phyloP scores from a whole-genome alignment of 2,113 vertebrate species.

The Dascyllus trimaculatus region DNA sequence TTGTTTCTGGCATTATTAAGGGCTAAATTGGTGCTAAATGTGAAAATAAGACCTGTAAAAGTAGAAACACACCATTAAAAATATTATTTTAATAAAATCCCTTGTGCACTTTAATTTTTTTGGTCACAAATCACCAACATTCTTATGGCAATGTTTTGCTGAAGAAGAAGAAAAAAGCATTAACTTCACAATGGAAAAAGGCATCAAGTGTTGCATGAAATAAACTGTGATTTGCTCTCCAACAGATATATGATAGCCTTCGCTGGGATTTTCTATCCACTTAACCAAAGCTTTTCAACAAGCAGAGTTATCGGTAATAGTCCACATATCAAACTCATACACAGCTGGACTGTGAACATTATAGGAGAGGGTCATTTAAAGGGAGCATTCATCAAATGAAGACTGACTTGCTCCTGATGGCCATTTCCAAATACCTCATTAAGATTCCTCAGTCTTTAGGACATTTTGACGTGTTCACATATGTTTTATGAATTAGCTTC shows the following conservation, averaged over 20 bases:
- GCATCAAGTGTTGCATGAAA: constrained; percentile 63
- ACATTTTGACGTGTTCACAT: constrained; percentile 69
- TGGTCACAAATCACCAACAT: constrained; percentile 50
- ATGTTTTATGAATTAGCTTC: constrained; percentile 71
- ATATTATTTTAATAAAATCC: constrained; percentile 17
- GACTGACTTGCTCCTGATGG: constrained; percentile 63
- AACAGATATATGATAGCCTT: constrained; percentile 65
- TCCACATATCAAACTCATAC: constrained; percentile 57
- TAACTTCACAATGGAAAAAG: constrained; percentile 58
- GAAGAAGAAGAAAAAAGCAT: constrained; percentile 39
- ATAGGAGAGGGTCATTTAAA: constrained; percentile 66
- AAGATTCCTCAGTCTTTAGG: constrained; percentile 64
- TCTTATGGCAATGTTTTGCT: constrained; percentile 22
- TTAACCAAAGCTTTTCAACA: constrained; percentile 71
- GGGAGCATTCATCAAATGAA: constrained; percentile 67
- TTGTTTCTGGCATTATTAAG: constrained; percentile 7
- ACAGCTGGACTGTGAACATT: constrained; percentile 44
- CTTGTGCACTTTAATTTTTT: constrained; percentile 30
- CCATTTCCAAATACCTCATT: constrained; percentile 77
- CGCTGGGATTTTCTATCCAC: constrained; percentile 69
- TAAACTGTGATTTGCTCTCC: constrained; percentile 48
- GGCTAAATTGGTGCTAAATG: constrained; percentile 16
- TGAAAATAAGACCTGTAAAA: constrained; percentile 34
- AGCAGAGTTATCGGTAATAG: constrained; percentile 73
- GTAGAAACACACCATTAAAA: constrained; percentile 4